These are phyloP conservation scores for Psammodynastes pulverulentus DNA, from an alignment of 2,113 vertebrate species.

Conservation along the genomic window DNA sequence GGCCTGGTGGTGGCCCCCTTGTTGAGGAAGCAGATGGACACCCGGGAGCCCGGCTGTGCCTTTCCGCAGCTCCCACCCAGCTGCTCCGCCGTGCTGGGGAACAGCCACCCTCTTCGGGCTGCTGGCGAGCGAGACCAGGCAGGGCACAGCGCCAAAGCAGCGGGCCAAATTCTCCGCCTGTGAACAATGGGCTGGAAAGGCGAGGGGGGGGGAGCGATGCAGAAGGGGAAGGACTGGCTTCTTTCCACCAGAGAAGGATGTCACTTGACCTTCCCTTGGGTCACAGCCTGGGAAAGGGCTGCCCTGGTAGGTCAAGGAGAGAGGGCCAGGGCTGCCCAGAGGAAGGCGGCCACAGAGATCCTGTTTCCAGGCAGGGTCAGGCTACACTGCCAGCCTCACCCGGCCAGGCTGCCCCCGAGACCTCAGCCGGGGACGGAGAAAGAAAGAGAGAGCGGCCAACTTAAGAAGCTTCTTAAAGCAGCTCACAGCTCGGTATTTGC, in stretches of 20 bases:
- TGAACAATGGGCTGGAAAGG: conserved; percentile 17
- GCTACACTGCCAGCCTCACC: neutral
- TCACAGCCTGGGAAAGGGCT: neutral
- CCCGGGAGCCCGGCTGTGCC: neutral
- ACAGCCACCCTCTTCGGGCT: neutral
- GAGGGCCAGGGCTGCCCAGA: neutral
- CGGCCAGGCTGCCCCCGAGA: neutral
- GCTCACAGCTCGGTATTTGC: neutral
- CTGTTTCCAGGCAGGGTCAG: neutral
- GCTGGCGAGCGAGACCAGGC: neutral
- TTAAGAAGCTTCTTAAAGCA: neutral
- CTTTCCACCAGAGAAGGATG: conserved; percentile 20
- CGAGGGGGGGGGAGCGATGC: neutral
- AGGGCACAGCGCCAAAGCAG: neutral
- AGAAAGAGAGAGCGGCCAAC: neutral
- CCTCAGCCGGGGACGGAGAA: neutral
- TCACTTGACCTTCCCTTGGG: neutral
- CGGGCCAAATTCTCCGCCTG: neutral
- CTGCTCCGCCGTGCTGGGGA: conserved; percentile 19
- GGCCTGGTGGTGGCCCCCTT: conserved; percentile 6
- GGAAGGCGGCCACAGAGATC: neutral
- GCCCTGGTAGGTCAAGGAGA: neutral
- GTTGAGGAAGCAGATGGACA: conserved; percentile 27
- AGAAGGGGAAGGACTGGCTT: neutral
- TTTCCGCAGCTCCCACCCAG: conserved; percentile 26